Base-by-base conservation (phyloP, 2,113 vertebrate genomes). In the Cololabis saira region DNA sequence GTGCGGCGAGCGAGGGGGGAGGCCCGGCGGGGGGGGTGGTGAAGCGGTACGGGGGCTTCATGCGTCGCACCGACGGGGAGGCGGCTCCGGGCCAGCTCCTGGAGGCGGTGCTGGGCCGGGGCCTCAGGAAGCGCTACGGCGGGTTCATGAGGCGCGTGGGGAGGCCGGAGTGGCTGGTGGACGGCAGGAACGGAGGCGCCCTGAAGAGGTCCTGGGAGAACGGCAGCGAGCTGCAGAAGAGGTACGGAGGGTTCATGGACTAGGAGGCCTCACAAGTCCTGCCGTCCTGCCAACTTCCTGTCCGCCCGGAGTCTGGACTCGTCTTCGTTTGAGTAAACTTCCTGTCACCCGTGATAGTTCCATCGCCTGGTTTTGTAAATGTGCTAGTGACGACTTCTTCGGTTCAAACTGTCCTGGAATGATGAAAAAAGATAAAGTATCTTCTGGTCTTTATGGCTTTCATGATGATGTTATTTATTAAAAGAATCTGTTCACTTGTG, bases 241-340 rank as follows among this genome's bases (percentile, higher is more conserved):
- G 95, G 94, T 98, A 98, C 0, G 97, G 96, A 27, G 96, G 96
- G 50, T 98, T 99, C 92, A 98, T 98, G 97, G 95, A 97, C 94
- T 98, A 97, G 90, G 61, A 77, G 12, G 55, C 65, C 64, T 14
- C 17, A 27, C 24, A 3, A 17, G 37, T 71, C 33, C 41, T 13
- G 43, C 24, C 12, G 6, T 12, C 12, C 5, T n/a, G 16, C 27
- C 54, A 3, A 3, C 9, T 5, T 19, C 3, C 63, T 37, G 37
- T 19, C n/a, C n/a, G n/a, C n/a, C n/a, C n/a, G n/a, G n/a, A n/a
- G n/a, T n/a, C 65, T 70, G 78, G 76, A 85, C 67, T 76, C 54
- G 67, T 62, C 59, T 57, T 11, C 75, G 67, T 83, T 67, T 54
- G 16, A 71, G 65, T 74, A 44, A 51, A 58, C 51, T 22, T 17